Conservation (phyloP, 2,797 vertebrate genomes). For the Phataginus tricuspis region DNA sequence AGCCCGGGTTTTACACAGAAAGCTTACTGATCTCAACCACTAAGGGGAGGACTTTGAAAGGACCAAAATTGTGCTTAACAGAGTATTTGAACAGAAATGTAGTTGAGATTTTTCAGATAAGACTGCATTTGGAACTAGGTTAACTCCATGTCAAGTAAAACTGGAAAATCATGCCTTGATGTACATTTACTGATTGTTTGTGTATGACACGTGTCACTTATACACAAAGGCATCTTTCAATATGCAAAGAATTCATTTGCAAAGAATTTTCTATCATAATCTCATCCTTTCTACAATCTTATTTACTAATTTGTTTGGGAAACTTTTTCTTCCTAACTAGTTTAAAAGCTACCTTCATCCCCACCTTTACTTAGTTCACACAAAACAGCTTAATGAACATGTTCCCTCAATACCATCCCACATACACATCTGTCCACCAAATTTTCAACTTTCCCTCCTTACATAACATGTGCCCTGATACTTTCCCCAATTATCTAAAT, state of each 20-base stretch:
- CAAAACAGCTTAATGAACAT: neutral
- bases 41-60: neutral
- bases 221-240: neutral
- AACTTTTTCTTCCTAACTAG: neutral
- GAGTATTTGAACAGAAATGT: conserved; percentile 12
- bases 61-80: neutral
- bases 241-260: neutral
- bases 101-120: neutral
- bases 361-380: neutral
- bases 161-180: neutral
- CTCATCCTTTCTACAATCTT: neutral
- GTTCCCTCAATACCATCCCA: neutral
- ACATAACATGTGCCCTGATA: neutral
- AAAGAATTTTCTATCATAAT: neutral
- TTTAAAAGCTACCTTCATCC: neutral
- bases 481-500: neutral
- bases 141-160: neutral
- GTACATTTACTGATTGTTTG: neutral
- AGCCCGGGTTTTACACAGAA: neutral
- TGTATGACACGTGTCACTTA: neutral
- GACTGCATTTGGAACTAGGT: neutral
- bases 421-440: neutral
- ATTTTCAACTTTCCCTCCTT: neutral
- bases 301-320: neutral
- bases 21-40: neutral